These are phyloP conservation scores for Myiozetetes cayanensis DNA, from an alignment of 2,113 vertebrate genomes.

Conservation along the genomic window DNA sequence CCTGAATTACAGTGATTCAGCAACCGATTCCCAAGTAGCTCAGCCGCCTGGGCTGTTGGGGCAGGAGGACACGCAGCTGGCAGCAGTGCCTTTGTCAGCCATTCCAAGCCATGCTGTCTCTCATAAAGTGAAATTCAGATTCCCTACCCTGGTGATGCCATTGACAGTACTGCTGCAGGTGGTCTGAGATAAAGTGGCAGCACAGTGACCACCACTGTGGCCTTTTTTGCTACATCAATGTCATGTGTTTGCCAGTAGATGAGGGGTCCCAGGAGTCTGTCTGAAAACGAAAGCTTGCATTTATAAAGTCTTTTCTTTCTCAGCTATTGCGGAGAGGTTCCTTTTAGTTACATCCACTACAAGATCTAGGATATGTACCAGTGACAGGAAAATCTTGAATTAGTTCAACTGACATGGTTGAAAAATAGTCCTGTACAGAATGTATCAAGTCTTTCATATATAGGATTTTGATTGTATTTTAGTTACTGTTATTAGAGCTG, in stretches of 20 bases:
- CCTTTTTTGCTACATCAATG: background rate
- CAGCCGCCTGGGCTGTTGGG: background rate
- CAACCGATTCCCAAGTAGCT: background rate
- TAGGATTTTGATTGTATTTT: background rate
- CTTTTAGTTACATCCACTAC: background rate
- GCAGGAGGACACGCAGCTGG: background rate
- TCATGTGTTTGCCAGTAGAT: background rate
- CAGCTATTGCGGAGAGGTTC: background rate
- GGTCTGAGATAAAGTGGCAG: background rate
- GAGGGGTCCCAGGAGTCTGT: background rate
- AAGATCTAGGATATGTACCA: background rate
- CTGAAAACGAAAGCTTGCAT: background rate
- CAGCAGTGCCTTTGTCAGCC: background rate
- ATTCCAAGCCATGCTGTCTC: background rate
- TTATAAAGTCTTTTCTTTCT: background rate
- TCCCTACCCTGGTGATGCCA: background rate
- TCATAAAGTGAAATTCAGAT: background rate
- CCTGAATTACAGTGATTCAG: background rate
- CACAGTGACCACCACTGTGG: background rate
- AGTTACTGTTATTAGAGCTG: background rate
- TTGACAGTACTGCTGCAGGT: background rate
- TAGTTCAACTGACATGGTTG: background rate
- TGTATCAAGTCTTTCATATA: background rate
- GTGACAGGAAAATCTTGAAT: background rate
- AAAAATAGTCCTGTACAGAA: background rate